Conservation (phyloP, 1,140 invertebrate genomes). For the Goniozus legneri region DNA sequence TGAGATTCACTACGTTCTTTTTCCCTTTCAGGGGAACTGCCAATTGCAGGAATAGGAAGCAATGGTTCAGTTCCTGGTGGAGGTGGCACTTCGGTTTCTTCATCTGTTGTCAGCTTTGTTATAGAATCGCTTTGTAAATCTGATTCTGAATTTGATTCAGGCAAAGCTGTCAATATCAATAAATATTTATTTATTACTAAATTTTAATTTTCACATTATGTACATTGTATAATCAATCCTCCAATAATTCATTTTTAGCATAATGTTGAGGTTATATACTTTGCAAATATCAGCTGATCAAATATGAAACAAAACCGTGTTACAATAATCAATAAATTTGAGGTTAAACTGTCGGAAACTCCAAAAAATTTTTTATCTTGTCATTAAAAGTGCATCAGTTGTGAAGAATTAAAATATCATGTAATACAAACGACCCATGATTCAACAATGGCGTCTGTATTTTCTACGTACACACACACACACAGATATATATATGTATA, state of each 20-base stretch:
- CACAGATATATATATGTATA: background rate
- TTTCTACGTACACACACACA: background rate
- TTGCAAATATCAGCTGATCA: constrained; percentile 8
- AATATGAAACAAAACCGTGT: no score
- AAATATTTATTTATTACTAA: no score
- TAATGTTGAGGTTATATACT: constrained; percentile 19
- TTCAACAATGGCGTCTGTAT: constrained; percentile 12
- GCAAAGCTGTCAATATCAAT: constrained; percentile 27
- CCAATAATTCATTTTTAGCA: no score
- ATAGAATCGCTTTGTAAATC: constrained; percentile 33
- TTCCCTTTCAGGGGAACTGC: constrained; percentile 32
- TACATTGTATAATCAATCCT: no score
- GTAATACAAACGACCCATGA: no score
- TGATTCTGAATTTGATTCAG: constrained; percentile 33
- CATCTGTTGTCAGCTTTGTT: constrained; percentile 35
- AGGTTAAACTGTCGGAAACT: no score
- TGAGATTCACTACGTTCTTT: constrained; percentile 23
- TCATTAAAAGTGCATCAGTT: no score
- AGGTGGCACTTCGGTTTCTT: constrained; percentile 48
- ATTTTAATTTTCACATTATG: no score
- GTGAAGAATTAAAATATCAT: no score
- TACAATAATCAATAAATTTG: no score
- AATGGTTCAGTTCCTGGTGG: constrained; percentile 52
- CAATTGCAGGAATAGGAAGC: constrained; percentile 43
- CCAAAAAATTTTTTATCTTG: no score